Base-by-base conservation (phyloP, 1,140 invertebrate genomes). In the Cyclargus thomasi region DNA sequence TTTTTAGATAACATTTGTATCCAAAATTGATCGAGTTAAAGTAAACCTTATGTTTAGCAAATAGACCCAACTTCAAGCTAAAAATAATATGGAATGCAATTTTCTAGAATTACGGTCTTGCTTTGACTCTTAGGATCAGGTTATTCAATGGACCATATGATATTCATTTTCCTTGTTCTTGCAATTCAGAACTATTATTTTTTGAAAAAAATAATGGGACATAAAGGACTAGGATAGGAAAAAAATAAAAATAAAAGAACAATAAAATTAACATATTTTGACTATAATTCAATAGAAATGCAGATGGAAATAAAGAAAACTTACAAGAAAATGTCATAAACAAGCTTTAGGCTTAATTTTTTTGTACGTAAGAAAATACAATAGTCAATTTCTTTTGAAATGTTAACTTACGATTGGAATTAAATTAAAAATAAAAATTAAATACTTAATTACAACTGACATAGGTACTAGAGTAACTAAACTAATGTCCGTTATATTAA, bases 261-360 rank as follows among this genome's bases (percentile, higher is more conserved):
- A 76, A 20, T 57, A 57, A 77, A 71, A 74, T 80, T 77, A 88
- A 90, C 87, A 85, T 89, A 90, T 88, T 89, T 88, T 90, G 85
- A 88, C 84, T 90, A 90, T 90, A 90, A 86, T 90, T 90, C 83
- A 90, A 87, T 87, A 89, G 86, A 87, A 90, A 90, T 90, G 87
- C 85, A 84, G 87, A 87, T 86, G 87, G 83, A 90, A 86, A 90
- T 86, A 86, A 90, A 78, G 80, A 83, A 84, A 88, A 83, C 85
- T 87, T 87, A 88, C 75, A 88, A 82, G 83, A 88, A 81, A 90
- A 90, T 87, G 85, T 88, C 85, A 87, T 85, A 87, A 84, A 84
- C 85, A 88, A 85, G 81, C 80, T 83, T 86, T 81, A 81, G 75
- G 76, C 78, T 85, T 83, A 86, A 80, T 80, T 83, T 80, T 83